A percentile compares a stretch with the other conserved stretches of the same genome.
These are phyloP conservation scores for Semaprochilodus insignis DNA, from an alignment of 2,797 vertebrate genomes.

Conservation along the genomic window DNA sequence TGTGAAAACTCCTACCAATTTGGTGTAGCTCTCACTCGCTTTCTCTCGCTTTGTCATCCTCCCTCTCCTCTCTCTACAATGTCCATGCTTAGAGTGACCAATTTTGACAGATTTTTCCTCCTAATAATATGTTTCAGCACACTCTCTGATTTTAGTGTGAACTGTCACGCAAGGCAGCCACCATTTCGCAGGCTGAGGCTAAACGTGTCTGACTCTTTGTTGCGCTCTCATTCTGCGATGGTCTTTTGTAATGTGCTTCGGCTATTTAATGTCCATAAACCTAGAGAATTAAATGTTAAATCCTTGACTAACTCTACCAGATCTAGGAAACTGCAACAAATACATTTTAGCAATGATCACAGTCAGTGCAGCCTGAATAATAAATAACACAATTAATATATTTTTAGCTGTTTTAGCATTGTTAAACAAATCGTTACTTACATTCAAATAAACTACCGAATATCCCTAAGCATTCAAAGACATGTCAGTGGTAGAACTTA, in stretches of 20 bases:
- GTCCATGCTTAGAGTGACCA: background rate
- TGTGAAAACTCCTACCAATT: slow-evolving; percentile 48
- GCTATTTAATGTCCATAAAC: background rate
- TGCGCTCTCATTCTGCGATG: background rate
- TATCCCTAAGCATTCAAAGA: background rate
- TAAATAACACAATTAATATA: background rate
- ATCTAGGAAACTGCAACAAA: no score
- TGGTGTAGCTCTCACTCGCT: background rate
- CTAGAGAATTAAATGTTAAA: background rate
- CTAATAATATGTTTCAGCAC: background rate
- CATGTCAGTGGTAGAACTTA: no score
- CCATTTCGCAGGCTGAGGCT: background rate
- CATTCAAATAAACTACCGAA: background rate
- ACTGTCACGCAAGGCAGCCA: background rate
- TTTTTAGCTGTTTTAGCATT: no score
- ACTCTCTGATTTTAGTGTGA: background rate
- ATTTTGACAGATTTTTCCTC: background rate
- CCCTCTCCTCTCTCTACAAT: background rate
- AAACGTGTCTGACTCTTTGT: background rate
- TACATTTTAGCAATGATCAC: no score
- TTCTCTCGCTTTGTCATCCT: background rate
- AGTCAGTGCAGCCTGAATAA: background rate
- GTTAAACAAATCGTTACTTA: no score
- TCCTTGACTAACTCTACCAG: no score
- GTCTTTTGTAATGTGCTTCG: background rate